These are phyloP conservation scores for Sebastes minor DNA, from an alignment of 2,797 vertebrate genomes.

Conservation along the genomic window DNA sequence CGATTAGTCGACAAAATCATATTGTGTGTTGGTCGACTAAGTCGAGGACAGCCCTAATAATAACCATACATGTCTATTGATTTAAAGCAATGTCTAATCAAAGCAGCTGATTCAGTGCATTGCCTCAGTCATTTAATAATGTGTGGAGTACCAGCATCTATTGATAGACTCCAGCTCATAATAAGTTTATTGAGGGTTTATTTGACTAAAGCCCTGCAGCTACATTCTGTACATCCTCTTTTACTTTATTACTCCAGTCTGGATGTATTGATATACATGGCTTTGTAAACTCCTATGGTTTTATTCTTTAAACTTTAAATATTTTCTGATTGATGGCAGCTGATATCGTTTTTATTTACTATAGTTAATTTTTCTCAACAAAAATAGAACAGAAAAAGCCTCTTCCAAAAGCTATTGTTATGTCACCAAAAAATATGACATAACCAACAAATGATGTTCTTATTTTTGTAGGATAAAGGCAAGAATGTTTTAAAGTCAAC, in stretches of 20 bases:
- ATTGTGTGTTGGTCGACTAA: too few relatives aligned
- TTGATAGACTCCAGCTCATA: too few relatives aligned
- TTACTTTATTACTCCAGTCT: not conserved
- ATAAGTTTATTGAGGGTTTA: too few relatives aligned
- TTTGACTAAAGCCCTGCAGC: not conserved
- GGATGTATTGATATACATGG: not conserved
- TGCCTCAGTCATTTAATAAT: not conserved
- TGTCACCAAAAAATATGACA: not conserved
- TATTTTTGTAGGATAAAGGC: not conserved
- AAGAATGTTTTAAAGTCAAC: not conserved
- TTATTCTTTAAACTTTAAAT: not conserved
- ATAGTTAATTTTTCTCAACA: not conserved
- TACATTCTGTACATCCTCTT: not conserved
- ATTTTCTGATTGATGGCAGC: not conserved
- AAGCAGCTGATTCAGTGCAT: not conserved
- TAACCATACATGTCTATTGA: not conserved
- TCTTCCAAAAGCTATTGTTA: not conserved
- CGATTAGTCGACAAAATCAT: accelerated
- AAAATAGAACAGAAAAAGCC: not conserved
- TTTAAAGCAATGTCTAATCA: not conserved
- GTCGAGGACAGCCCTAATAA: too few relatives aligned
- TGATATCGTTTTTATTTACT: not conserved
- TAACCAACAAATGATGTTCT: not conserved
- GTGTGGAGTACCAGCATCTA: not conserved
- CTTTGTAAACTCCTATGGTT: not conserved